Base-by-base conservation (phyloP, 2,888 invertebrate genomes). In the Archips crataeganus region DNA sequence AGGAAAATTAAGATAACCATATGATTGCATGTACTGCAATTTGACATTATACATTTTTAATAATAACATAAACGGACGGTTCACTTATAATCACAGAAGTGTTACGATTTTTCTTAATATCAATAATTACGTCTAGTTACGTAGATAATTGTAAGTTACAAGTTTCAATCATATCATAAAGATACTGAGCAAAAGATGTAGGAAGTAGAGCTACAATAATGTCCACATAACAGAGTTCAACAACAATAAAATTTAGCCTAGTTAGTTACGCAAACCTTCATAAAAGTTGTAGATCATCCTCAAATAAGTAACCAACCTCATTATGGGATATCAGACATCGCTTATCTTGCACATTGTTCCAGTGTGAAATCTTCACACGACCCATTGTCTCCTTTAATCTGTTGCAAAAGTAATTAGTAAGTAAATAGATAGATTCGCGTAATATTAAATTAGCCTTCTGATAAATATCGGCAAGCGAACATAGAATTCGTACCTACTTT, bases 321-420 rank as follows among this genome's bases (percentile, higher is more conserved):
- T 73, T 73, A 57, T 5, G 54, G n/a, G n/a, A 49, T 72, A 68
- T 63, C 62, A 61, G 62, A 62, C 68, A 72, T 68, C 62, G 57
- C 57, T 39, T 68, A 72, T 72, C 72, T 68, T n/a, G 3, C 42
- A 67, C 67, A 63, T 72, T 72, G 72, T 72, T 67, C 39, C 67
- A 34, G 42, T 65, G 62, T 36, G 67, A 72, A 72, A 47, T 45
- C 62, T 72, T 72, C 72, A 45, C 72, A 63, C 11, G 23, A 13
- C 32, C 67, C 61, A 72, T 72, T 72, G 72, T 72, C 13, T 57
- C 54, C 6, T 45, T 57, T 62, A 67, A 47, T 45, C 34, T 36
- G 36, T 72, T 72, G 72, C 72, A 47, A 68, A 51, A 70, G 49
- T 74, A 64, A 70, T 65, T 74, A 54, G 54, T 10, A 49, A 54